Percentiles rank a stretch among this genome's conserved stretches.
Evolutionary conservation across 2,888 invertebrate species (phyloP).

Genomic region (Drosophila nigritarsus): DNA sequence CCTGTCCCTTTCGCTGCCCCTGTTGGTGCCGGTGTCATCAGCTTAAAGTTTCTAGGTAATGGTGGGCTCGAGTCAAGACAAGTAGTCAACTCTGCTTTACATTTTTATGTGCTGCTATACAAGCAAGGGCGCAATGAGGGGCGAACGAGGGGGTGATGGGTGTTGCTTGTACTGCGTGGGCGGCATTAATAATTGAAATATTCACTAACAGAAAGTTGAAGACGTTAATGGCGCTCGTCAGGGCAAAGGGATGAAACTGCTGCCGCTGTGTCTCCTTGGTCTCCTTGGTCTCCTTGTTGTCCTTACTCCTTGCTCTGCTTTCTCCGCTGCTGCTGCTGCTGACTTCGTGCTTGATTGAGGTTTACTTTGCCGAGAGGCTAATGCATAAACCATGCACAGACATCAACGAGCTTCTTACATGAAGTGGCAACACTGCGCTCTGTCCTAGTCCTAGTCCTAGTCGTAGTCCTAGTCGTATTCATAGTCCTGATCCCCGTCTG

Average conservation of each 20-base stretch:
- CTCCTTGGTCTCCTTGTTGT: constrained; percentile 11
- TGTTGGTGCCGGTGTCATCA: constrained; percentile 50
- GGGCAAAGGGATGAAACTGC: constrained; percentile 58
- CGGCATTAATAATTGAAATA: constrained; percentile 81
- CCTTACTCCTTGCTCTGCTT: constrained; percentile 1
- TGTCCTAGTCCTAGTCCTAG: constrained; percentile 41
- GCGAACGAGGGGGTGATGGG: neutral
- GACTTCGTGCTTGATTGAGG: constrained; percentile 76
- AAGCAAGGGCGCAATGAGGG: constrained; percentile 22
- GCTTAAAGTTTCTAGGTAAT: constrained; percentile 61
- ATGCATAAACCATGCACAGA: constrained; percentile 80
- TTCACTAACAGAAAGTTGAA: constrained; percentile 82
- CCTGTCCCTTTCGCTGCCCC: neutral
- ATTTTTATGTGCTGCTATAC: constrained; percentile 67
- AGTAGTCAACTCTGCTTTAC: constrained; percentile 64
- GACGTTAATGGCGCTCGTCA: constrained; percentile 77
- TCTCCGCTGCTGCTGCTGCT: constrained; percentile 36
- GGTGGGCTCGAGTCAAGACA: constrained; percentile 23
- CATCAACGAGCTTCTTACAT: constrained; percentile 72
- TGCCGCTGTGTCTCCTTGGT: constrained; percentile 32
- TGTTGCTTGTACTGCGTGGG: constrained; percentile 41
- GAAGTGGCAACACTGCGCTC: constrained; percentile 36
- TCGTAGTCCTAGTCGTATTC: constrained; percentile 9
- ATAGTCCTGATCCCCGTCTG: constrained; percentile 22
- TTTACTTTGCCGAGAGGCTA: constrained; percentile 74